A percentile compares a stretch with the other conserved stretches of the same genome.
Evolutionary conservation across 2,888 invertebrate species (phyloP).

Genomic region (Tipula confusa): DNA sequence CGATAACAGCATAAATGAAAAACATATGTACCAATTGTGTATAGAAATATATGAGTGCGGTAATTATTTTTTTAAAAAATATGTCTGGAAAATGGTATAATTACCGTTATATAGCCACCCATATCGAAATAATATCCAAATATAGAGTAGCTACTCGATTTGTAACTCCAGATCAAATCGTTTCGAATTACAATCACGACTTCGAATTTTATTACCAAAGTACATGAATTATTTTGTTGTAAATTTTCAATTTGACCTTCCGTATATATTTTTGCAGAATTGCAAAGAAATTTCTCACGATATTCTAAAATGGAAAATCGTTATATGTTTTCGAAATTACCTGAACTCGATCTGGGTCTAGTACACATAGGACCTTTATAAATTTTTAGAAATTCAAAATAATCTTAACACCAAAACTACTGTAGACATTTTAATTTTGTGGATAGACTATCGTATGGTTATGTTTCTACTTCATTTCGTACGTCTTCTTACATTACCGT

Average conservation of each 20-base stretch:
- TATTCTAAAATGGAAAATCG: neutral
- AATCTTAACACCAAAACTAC: neutral
- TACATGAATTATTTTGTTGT: neutral
- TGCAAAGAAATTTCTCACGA: neutral
- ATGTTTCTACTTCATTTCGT: too few relatives aligned
- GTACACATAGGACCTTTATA: too few relatives aligned
- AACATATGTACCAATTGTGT: too few relatives aligned
- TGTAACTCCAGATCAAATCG: neutral
- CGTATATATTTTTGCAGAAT: neutral
- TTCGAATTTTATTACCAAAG: neutral
- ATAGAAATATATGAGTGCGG: too few relatives aligned
- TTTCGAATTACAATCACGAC: neutral
- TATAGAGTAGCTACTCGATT: neutral
- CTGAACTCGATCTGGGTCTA: neutral
- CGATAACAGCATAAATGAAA: too few relatives aligned
- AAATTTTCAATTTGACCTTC: neutral
- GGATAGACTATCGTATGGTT: too few relatives aligned
- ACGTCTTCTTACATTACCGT: neutral
- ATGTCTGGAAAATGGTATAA: too few relatives aligned
- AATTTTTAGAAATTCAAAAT: neutral
- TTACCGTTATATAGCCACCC: too few relatives aligned
- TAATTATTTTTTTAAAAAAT: too few relatives aligned
- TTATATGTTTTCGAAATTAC: neutral
- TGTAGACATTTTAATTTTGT: neutral
- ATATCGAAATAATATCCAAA: too few relatives aligned